A percentile compares a stretch with the other conserved stretches of the same genome.
Evolutionary conservation across 2,797 vertebrate genomes (phyloP).

Genomic region (Sebastes itinus): DNA sequence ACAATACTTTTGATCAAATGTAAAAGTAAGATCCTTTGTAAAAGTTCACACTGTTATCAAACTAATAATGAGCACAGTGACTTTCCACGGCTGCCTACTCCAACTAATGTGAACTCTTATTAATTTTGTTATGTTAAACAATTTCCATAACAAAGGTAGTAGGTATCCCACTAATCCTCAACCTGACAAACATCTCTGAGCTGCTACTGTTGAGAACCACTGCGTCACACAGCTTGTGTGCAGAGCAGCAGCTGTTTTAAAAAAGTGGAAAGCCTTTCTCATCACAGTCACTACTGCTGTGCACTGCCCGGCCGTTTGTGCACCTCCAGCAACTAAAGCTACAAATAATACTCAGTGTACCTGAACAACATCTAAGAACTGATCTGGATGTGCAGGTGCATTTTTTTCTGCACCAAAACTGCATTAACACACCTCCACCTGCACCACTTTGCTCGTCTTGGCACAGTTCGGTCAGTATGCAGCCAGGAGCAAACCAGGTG

Average conservation of each 20-base stretch:
- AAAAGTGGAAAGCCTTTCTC: neutral
- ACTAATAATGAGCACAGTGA: neutral
- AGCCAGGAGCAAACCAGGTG: slow-evolving; percentile 8
- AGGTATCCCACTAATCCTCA: neutral
- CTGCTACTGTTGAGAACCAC: neutral
- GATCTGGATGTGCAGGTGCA: neutral
- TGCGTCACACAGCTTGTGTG: neutral
- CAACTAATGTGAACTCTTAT: neutral
- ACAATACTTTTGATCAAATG: too few species aligned
- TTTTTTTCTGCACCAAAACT: neutral
- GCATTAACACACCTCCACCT: neutral
- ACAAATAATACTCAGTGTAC: neutral
- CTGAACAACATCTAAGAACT: neutral
- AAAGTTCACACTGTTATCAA: neutral
- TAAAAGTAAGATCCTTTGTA: neutral
- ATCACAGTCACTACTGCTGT: neutral
- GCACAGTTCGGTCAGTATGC: neutral
- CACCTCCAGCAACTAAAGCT: neutral
- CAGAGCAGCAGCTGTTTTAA: neutral
- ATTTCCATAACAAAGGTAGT: neutral
- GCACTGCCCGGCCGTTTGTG: neutral
- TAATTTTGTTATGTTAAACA: neutral
- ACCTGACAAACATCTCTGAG: neutral
- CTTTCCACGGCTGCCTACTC: neutral
- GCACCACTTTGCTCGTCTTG: neutral